Conservation (phyloP, 2,888 invertebrate genomes). For the Acronicta aceris region DNA sequence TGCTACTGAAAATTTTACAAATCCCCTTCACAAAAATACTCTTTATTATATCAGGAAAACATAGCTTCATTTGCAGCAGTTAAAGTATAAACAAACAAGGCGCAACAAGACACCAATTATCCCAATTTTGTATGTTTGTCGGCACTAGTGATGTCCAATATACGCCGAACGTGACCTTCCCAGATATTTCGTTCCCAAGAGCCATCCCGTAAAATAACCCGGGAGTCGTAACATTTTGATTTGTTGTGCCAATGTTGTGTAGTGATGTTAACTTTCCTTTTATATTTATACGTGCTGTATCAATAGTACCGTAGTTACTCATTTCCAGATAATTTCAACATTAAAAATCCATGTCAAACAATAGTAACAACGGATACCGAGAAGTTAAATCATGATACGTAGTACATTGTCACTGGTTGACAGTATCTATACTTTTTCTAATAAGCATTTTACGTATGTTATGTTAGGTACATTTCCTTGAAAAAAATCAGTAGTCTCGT, state of each 20-base stretch:
- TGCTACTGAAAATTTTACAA: too few species aligned
- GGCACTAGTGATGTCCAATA: conserved; percentile 4
- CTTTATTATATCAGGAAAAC: background rate
- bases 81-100: background rate
- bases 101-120: conserved; percentile 14
- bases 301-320: too few species aligned
- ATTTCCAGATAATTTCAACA: too few species aligned
- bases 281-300: background rate
- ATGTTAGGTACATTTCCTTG: too few species aligned
- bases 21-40: background rate
- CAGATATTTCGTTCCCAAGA: background rate
- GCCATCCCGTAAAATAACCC: conserved; percentile 1
- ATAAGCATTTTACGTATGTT: too few species aligned
- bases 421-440: too few species aligned
- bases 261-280: background rate
- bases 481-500: background rate
- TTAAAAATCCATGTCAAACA: too few species aligned
- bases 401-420: too few species aligned
- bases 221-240: background rate
- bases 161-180: background rate
- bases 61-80: background rate
- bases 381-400: too few species aligned
- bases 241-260: background rate
- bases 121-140: conserved; percentile 2
- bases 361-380: too few species aligned